phyloP scores from a whole-genome alignment of 2,113 vertebrate species.

The Eidolon helvum region DNA sequence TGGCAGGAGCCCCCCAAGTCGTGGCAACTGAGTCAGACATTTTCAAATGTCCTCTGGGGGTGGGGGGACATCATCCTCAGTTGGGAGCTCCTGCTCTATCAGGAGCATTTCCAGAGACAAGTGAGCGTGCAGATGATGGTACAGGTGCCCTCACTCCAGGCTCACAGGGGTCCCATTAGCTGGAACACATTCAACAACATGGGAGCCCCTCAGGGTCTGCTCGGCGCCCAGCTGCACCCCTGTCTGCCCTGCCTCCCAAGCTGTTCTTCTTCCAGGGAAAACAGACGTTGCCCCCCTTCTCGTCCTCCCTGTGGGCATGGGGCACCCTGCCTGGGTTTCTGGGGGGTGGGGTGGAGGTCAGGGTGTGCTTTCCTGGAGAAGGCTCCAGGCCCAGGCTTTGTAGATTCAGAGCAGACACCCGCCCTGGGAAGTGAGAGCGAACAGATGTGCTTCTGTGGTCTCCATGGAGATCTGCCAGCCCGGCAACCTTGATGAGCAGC shows the following conservation, averaged over 20 bases:
- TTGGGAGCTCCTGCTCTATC: neutral
- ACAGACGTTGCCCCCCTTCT: neutral
- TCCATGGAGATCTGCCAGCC: slow-evolving; percentile 80
- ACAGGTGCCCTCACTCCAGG: accelerated
- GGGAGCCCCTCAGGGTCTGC: neutral
- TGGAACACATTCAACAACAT: accelerated
- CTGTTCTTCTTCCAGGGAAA: neutral
- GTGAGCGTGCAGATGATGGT: accelerated
- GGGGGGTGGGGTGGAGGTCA: neutral
- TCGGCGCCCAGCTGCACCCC: accelerated
- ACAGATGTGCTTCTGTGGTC: slow-evolving; percentile 81
- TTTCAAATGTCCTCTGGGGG: neutral
- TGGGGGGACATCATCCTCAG: neutral
- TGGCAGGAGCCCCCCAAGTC: neutral
- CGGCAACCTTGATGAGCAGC: slow-evolving; percentile 4
- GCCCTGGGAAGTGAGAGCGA: slow-evolving; percentile 55
- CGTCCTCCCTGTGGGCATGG: neutral
- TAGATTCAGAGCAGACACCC: slow-evolving; percentile 50
- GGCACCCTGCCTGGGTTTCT: neutral
- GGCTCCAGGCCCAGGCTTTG: neutral
- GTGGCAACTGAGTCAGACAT: neutral
- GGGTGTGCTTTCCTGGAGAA: neutral
- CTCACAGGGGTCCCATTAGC: neutral
- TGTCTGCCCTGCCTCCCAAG: neutral
- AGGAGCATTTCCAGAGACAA: neutral